These are phyloP conservation scores for Tringa solitaria DNA, from an alignment of 2,113 vertebrate species.

Conservation along the genomic window DNA sequence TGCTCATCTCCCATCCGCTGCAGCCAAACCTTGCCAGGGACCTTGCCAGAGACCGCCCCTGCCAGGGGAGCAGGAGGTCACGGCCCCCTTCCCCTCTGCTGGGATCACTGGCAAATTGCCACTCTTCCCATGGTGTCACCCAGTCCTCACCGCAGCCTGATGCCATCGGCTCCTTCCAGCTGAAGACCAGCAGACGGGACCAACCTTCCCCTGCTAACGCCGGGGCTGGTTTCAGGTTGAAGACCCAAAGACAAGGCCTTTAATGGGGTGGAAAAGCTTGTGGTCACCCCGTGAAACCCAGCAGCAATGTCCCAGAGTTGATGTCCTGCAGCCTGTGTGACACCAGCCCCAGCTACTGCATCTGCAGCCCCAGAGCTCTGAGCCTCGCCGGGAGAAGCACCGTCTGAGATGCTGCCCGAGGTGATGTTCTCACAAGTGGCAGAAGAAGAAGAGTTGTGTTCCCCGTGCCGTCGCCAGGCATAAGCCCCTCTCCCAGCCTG, in stretches of 20 bases:
- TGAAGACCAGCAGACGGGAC: not conserved
- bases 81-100: not conserved
- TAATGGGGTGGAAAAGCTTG: not conserved
- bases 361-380: not conserved
- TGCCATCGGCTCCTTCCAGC: not conserved
- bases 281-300: not conserved
- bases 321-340: not conserved
- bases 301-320: not conserved
- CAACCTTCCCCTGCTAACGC: not conserved
- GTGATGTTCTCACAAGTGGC: not conserved
- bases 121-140: not conserved
- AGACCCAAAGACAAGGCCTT: not conserved
- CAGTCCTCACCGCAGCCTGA: accelerated
- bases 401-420: not conserved
- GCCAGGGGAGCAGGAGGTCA: not conserved
- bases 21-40: not conserved
- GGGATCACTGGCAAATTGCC: not conserved
- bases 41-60: too few species aligned
- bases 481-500: not conserved
- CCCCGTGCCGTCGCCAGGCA: accelerated
- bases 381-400: too few species aligned
- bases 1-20: not conserved
- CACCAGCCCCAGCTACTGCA: accelerated
- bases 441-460: not conserved
- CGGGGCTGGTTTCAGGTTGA: not conserved